Base-by-base conservation (phyloP, 2,888 invertebrate species). In the Drosophila greeni region DNA sequence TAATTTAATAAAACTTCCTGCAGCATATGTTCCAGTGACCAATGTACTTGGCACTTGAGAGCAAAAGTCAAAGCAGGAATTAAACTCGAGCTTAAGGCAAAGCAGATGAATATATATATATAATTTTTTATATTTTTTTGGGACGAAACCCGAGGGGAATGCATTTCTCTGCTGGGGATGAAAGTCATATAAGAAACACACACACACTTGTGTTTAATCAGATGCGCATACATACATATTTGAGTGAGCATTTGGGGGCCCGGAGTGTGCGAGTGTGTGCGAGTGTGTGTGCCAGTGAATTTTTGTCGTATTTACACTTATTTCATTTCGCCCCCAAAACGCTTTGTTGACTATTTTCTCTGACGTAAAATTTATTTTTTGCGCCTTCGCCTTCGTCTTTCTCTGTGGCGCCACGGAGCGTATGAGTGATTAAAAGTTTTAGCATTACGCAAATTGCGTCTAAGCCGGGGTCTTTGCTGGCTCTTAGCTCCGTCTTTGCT, bases 401-500 rank as follows among this genome's bases (percentile, higher is more conserved):
- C 51, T 29, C 37, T 23, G 53, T 61, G 67, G 73, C 72, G 73
- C 68, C 73, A 73, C 70, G 72, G 73, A 65, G 72, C 76, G 81
- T 81, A 74, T 76, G 82, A 84, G 83, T 82, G 82, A 84, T 82
- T 84, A 82, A 76, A 82, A 84, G 70, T 82, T 82, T 84, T 45
- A 60, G 71, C 83, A 82, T 82, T 82, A 73, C 75, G 72, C 74
- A 75, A 82, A 82, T 77, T 82, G 74, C 72, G 70, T 57, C 70
- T 74, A 74, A 84, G 74, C 51, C 70, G 65, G 9, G 47, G 53
- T 29, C 53, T 42, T 42, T 53, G 37, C 49, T n/a, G 20, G 31
- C 26, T 47, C 39, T 33, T 58, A 53, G 3, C 20, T 14, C 6
- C 9, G 18, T 24, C 31, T 16, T 14, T 23, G 11, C 37, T 53